Conservation (phyloP, 2,113 vertebrate genomes). For the Larimichthys crocea region DNA sequence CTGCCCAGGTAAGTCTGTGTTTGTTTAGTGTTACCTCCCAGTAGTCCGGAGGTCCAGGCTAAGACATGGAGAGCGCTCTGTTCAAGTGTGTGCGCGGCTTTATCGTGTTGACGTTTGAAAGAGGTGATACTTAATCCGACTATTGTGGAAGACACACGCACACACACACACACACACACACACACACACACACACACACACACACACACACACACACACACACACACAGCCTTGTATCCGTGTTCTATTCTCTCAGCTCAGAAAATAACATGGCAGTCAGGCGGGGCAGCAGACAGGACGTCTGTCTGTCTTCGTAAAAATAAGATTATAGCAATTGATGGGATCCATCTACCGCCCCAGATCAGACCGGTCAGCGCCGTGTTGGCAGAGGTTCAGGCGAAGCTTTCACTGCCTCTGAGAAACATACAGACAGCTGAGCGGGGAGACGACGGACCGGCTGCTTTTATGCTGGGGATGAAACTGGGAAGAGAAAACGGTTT, state of each 20-base stretch:
- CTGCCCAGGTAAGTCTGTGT: slow-evolving; percentile 84
- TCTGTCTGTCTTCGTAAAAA: slow-evolving; percentile 33
- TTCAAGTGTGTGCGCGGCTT: slow-evolving; percentile 32
- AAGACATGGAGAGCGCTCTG: slow-evolving; percentile 57
- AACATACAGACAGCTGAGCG: slow-evolving; percentile 34
- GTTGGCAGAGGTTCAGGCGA: slow-evolving; percentile 33
- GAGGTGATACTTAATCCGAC: slow-evolving; percentile 75
- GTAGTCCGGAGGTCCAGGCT: slow-evolving; percentile 77
- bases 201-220: no score
- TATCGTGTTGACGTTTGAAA: slow-evolving; percentile 66
- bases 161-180: slow-evolving; percentile 20
- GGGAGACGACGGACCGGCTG: neutral
- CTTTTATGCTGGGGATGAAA: neutral
- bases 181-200: neutral
- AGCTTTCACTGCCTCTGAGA: slow-evolving; percentile 48
- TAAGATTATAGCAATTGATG: slow-evolving; percentile 21
- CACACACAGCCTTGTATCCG: neutral
- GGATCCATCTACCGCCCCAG: slow-evolving; percentile 31
- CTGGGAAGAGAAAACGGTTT: slow-evolving; percentile 7
- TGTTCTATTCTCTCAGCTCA: neutral
- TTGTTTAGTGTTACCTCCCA: slow-evolving; percentile 83
- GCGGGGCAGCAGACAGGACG: neutral
- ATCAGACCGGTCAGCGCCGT: slow-evolving; percentile 25
- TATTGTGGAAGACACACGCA: slow-evolving; percentile 52
- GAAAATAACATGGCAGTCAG: slow-evolving; percentile 5